Percentiles rank a stretch among this genome's conserved stretches.
These are phyloP conservation scores for Scarus forsteni DNA, from an alignment of 2,797 vertebrate species.

Conservation along the genomic window DNA sequence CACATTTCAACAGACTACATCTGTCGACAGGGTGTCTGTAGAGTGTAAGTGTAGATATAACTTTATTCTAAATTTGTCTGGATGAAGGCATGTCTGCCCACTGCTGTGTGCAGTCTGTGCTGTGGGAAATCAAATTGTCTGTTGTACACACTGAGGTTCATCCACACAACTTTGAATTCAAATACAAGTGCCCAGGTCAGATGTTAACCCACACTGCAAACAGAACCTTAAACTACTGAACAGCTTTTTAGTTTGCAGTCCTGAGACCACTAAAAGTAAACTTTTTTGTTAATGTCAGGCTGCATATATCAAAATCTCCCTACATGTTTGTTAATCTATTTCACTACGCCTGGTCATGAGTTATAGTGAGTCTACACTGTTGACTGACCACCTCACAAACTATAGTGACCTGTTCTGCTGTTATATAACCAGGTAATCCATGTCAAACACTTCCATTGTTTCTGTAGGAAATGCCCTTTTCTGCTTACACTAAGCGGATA, in stretches of 20 bases:
- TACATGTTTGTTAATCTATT: slow-evolving; percentile 39
- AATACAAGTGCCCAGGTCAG: too few species aligned
- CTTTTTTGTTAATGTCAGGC: slow-evolving; percentile 5
- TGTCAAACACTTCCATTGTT: slow-evolving; percentile 64
- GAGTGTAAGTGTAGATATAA: too few species aligned
- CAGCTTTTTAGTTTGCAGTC: background rate
- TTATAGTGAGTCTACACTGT: slow-evolving; percentile 23
- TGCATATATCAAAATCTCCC: slow-evolving; percentile 19
- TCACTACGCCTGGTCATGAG: slow-evolving; percentile 38
- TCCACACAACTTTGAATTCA: too few species aligned
- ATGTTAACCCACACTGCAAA: too few species aligned
- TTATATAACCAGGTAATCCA: slow-evolving; percentile 71
- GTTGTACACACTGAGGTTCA: too few species aligned
- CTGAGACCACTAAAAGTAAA: slow-evolving; percentile 3
- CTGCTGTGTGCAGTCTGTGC: too few species aligned
- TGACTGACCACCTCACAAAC: slow-evolving; percentile 19
- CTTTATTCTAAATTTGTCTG: too few species aligned
- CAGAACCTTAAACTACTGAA: background rate
- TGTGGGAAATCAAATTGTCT: too few species aligned
- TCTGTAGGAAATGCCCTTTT: slow-evolving; percentile 48
- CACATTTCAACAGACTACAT: too few species aligned
- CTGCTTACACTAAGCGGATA: slow-evolving; percentile 61
- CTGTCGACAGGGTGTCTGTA: too few species aligned
- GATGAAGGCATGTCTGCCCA: too few species aligned
- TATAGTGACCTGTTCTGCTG: slow-evolving; percentile 47